Conservation (phyloP, 2,113 vertebrate genomes). For the Gobius niger region DNA sequence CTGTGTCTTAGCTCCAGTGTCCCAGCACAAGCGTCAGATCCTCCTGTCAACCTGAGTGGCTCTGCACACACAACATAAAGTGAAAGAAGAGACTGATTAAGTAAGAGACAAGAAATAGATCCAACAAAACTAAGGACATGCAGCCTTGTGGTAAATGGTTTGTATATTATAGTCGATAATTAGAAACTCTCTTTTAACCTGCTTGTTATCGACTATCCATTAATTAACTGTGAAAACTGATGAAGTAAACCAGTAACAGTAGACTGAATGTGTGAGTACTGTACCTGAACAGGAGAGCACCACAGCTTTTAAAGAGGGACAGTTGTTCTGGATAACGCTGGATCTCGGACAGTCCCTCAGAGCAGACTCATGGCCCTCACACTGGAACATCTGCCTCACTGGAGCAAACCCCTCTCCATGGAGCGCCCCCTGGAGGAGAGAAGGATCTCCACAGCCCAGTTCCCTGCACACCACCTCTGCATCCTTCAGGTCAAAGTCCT, state of each 20-base stretch:
- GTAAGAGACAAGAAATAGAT: too few species aligned
- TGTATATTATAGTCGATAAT: too few species aligned
- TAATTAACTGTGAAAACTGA: too few species aligned
- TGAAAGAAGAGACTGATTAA: too few species aligned
- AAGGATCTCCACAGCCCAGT: constrained; percentile 18
- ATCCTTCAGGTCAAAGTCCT: constrained; percentile 3
- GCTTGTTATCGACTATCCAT: not conserved
- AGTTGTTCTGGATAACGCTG: not conserved
- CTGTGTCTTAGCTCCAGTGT: not conserved
- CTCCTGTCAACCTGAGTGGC: too few species aligned
- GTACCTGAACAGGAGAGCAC: not conserved
- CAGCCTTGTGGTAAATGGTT: too few species aligned
- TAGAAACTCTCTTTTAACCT: not conserved
- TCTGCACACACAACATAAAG: too few species aligned
- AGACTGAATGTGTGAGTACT: too few species aligned
- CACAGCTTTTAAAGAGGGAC: not conserved
- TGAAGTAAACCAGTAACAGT: too few species aligned
- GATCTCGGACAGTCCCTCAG: constrained; percentile 3
- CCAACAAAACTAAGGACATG: too few species aligned
- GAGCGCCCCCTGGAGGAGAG: constrained; percentile 10
- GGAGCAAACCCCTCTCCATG: not conserved
- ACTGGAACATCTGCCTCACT: not conserved
- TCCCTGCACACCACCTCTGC: constrained; percentile 8
- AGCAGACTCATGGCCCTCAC: not conserved
- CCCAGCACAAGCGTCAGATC: not conserved